Percentiles rank a stretch among this genome's conserved stretches.
Conservation (phyloP, 2,113 vertebrate species). For the Tetrax tetrax region DNA sequence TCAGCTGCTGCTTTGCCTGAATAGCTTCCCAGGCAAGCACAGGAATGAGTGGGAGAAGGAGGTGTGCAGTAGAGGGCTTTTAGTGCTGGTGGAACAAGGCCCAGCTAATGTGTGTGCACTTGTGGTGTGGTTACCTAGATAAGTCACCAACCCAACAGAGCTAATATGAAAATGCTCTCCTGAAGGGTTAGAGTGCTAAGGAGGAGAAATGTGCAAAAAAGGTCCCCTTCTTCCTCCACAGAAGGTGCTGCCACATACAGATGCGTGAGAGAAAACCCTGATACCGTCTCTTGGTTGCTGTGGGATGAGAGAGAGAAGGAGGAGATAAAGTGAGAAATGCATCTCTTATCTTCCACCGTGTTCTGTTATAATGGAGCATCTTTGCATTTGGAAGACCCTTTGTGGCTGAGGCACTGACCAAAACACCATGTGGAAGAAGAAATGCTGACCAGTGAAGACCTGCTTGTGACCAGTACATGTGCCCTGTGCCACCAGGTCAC, state of each 20-base stretch:
- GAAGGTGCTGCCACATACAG: not conserved
- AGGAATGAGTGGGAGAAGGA: conserved; percentile 26
- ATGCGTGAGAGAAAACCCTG: not conserved
- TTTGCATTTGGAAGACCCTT: not conserved
- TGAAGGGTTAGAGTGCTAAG: not conserved
- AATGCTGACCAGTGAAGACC: not conserved
- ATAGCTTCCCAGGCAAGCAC: not conserved
- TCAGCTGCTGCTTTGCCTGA: conserved; percentile 1
- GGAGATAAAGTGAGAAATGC: not conserved
- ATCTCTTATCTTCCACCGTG: not conserved
- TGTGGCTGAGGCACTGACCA: not conserved
- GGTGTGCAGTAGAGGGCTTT: not conserved
- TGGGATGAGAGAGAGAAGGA: not conserved
- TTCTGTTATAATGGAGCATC: not conserved
- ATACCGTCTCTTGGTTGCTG: not conserved
- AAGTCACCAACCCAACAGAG: not conserved
- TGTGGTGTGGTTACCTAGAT: not conserved
- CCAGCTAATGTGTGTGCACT: not conserved
- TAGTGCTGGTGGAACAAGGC: not conserved
- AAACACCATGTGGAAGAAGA: not conserved
- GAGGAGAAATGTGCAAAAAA: not conserved
- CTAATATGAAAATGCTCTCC: not conserved
- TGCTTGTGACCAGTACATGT: rapidly evolving
- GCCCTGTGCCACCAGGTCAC: not conserved
- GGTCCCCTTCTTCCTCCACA: not conserved